phyloP scores from a whole-genome alignment of 2,797 vertebrate species.

The Lagocephalus sceleratus region DNA sequence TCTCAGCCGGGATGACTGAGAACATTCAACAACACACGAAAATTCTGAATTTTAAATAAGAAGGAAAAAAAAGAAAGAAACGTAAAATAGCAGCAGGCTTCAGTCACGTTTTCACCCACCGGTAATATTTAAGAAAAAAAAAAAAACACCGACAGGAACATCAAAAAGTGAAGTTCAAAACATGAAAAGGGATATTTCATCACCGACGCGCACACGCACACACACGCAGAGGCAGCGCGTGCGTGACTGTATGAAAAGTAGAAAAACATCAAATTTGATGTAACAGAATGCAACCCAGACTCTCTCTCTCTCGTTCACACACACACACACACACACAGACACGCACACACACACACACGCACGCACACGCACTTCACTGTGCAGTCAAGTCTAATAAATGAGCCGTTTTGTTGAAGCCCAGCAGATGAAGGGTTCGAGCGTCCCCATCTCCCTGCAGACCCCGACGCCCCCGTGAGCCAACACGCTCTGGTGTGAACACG shows the following conservation, averaged over 20 bases:
- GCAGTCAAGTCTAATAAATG: background rate
- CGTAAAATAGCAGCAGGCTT: constrained; percentile 7
- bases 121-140: no score
- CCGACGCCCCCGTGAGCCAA: no score
- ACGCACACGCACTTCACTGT: constrained; percentile 9
- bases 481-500: no score
- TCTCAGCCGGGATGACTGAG: no score
- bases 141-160: constrained; percentile 20
- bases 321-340: background rate
- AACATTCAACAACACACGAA: background rate
- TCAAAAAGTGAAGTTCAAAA: constrained; percentile 25
- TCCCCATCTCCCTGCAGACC: no score
- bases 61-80: background rate
- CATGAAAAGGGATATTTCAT: constrained; percentile 14
- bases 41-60: background rate
- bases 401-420: no score
- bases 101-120: constrained; percentile 9
- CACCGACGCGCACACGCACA: constrained; percentile 14
- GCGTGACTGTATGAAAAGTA: constrained; percentile 12
- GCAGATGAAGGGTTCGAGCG: no score
- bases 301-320: no score
- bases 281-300: constrained; percentile 34
- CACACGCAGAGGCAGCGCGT: constrained; percentile 7
- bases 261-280: constrained; percentile 33
- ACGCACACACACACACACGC: constrained; percentile 5